These are phyloP conservation scores for Shinisaurus crocodilurus DNA, from an alignment of 2,113 vertebrate species.

Conservation along the genomic window DNA sequence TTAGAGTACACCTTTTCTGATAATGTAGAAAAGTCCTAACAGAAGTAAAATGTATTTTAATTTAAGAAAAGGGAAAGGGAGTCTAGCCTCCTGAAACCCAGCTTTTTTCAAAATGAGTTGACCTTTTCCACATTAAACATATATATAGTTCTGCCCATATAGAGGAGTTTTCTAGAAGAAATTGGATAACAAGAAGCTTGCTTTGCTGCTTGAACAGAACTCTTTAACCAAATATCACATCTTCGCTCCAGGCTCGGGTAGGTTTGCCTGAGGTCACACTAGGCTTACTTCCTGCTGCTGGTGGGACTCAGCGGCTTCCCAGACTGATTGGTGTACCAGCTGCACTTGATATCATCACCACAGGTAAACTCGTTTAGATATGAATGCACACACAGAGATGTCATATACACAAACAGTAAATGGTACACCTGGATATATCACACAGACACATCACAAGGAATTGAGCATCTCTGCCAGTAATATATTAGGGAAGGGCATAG, in stretches of 20 bases:
- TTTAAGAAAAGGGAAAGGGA: background rate
- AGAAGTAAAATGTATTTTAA: background rate
- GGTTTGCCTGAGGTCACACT: slow-evolving; percentile 91
- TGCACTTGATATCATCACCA: slow-evolving; percentile 90
- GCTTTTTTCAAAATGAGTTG: background rate
- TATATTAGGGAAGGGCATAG: background rate
- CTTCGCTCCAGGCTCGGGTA: slow-evolving; percentile 79
- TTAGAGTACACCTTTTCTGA: background rate
- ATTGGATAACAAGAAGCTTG: background rate
- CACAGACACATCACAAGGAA: background rate
- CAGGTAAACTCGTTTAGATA: slow-evolving; percentile 77
- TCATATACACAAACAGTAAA: background rate
- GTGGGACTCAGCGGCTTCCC: slow-evolving; percentile 90
- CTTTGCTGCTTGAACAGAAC: background rate
- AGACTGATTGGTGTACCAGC: slow-evolving; percentile 88
- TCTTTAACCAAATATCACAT: slow-evolving; percentile 23
- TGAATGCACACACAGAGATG: background rate
- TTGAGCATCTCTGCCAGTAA: background rate
- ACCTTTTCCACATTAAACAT: background rate
- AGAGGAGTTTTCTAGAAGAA: background rate
- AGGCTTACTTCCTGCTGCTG: slow-evolving; percentile 89
- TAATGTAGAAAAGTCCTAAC: background rate
- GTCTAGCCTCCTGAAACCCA: background rate
- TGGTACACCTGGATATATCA: background rate
- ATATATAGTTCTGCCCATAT: background rate